Evolutionary conservation across 2,113 vertebrate species (phyloP), one percentile per base, ranked within the genome.

Genomic region (Nerophis ophidion): DNA sequence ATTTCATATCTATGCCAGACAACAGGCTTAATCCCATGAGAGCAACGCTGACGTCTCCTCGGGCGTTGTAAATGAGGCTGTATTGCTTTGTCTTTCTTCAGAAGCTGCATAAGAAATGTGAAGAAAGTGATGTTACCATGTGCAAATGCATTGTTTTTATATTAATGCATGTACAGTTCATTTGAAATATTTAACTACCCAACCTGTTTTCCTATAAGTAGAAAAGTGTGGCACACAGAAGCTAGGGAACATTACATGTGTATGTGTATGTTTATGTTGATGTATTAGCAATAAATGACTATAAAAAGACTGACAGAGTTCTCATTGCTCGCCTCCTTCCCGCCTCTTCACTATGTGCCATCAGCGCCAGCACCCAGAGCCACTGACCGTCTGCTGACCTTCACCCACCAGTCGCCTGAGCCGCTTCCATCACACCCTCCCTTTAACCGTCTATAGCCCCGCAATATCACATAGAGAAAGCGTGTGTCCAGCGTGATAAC

Each of bases 381-480:
- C 46, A 9, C 6, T 74, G 68, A 78, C 77, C 67, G 68, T 68
- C 75, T 68, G 72, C 60, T 79, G 82, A 82, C 83, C 80, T 78
- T 73, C 69, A 60, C 48, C 60, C 36, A 48, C 47, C 45, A 1
- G 15, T 53, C 47, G 35, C 16, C 49, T 36, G 6, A 17, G 33
- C 63, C 7, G 49, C 57, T 70, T 71, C 58, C 61, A 44, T 64
- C 36, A 15, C 33, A 65, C 33, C 53, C 54, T 47, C 46, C 47
- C 59, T 40, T 15, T 38, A 1, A 15, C 13, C 9, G 52, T 56
- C 53, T 50, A 4, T 54, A 1, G 0, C 70, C 55, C 12, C 47
- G 1, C 45, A 59, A 52, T 51, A 70, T 70, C 71, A 75, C 73
- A 68, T 57, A 73, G 13, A 4, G 44, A 12, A 12, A 44, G 53